Conservation (phyloP, 1,140 invertebrate genomes). For the Coenobita brevimanus region DNA sequence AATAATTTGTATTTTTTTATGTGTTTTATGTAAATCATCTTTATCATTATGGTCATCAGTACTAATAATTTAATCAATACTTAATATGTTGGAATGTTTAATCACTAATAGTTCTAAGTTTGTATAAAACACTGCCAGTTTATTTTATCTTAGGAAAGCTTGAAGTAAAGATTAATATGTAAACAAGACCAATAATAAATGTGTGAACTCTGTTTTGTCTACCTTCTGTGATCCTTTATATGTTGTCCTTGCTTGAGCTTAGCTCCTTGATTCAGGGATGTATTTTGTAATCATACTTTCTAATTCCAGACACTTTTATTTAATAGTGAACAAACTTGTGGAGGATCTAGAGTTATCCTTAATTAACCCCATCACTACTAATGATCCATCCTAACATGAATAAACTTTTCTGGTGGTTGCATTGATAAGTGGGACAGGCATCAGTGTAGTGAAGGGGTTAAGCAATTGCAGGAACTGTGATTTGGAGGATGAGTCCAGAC, state of each 20-base stretch:
- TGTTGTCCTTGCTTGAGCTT: not conserved
- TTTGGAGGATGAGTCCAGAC: too few species aligned
- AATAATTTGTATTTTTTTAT: conserved; percentile 43
- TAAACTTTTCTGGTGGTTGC: too few species aligned
- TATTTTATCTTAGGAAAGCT: conserved; percentile 47
- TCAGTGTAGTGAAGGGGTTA: too few species aligned
- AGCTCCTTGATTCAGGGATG: not conserved
- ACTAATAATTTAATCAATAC: conserved; percentile 40
- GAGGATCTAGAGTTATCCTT: too few species aligned
- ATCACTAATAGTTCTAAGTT: conserved; percentile 56
- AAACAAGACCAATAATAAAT: conserved; percentile 57
- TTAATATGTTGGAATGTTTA: conserved; percentile 49
- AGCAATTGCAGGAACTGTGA: too few species aligned
- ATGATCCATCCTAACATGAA: too few species aligned
- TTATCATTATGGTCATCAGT: not conserved
- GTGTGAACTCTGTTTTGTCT: conserved; percentile 19
- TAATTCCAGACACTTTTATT: too few species aligned
- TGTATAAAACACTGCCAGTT: conserved; percentile 60
- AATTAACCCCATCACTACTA: too few species aligned
- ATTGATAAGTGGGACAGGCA: too few species aligned
- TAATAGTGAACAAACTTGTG: too few species aligned
- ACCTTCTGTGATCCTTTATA: not conserved
- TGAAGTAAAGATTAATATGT: conserved; percentile 56
- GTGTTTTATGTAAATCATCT: conserved; percentile 26
- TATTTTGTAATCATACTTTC: too few species aligned